Evolutionary conservation across 1,140 invertebrate species (phyloP), one percentile per base, ranked within the genome.

Genomic region (Drosophila lini): DNA sequence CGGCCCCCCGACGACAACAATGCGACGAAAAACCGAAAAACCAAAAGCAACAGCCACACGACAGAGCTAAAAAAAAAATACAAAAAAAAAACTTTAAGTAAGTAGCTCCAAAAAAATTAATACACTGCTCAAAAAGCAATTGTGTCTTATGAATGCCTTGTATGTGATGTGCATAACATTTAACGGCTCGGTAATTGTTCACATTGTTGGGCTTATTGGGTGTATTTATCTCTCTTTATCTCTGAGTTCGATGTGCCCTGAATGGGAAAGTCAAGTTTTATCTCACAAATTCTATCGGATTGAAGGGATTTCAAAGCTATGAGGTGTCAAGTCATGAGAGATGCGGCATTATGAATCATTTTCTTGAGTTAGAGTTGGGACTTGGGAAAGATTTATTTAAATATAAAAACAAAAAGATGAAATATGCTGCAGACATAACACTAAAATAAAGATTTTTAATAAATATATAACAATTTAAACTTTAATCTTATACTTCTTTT

Each of bases 101-200:
- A 86, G 83, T 88, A 83, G 80, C 83, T 89, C 80, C 83, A 84
- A 88, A 86, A 86, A 83, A 88, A 73, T 52, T 76, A 34, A 80
- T 83, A 89, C 83, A 86, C 84, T 88, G 77, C 55, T 52, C 77
- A 36, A 86, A 79, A 88, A 74, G 64, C 65, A 64, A 38, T 68
- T 67, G 63, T 62, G 53, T 38, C 40, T 59, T n/a, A 59, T 59
- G 69, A 71, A 71, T 71, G 25, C 65, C 48, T 59, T 71, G 68
- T 71, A 71, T 71, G 65, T 59, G 68, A 70, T 45, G 48, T 48
- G 68, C 65, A 71, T 71, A 71, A 58, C 52, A 40, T 40, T 71
- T 31, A 50, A 31, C 55, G 52, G 67, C 28, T 41, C 41, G 40
- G 25, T 44, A 40, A 52, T 44, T 53, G 47, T 58, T 70, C 44